Base-by-base conservation (phyloP, 2,797 vertebrate species). In the Paramormyrops hopkinsi region DNA sequence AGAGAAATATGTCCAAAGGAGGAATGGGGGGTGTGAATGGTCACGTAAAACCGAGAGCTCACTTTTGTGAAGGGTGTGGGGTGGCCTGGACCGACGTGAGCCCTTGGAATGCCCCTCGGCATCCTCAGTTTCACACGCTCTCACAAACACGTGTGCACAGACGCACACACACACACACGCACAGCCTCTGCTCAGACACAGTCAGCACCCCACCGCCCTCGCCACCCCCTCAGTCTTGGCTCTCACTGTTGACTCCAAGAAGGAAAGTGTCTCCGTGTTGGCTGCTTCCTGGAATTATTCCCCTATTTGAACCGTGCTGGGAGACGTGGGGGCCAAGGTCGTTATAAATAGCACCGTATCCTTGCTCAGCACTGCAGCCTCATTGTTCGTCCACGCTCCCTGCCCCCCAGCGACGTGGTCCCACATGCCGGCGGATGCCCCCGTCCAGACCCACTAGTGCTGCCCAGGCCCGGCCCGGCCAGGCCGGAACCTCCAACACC, bases 221-320 rank as follows among this genome's bases (percentile, higher is more conserved):
- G 53, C 76, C 56, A 2, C 79, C 53, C 4, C 65, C 82, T 33
- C 84, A 6, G 22, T 88, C 87, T 90, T 89, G 90, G 90, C 59
- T 87, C 59, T 33, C 79, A 59, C 73, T 82, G 87, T 88, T 51
- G 87, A 88, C 88, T 90, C 62, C 22, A 87, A 88, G 88, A 86
- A 90, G 88, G 84, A 90, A 89, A 91, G 88, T 87, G 90, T 92
- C 90, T 91, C 88, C 56, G 89, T 62, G 90, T 87, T 89, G 90
- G 89, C 90, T 87, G 41, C 91, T 92, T 93, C 92, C 92, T 92
- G 89, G 89, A 88, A 92, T 93, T 92, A 91, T 92, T 90, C 88
- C 87, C 69, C 88, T 82, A 37, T 86, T 90, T 90, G 87, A 90
- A 90, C 89, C 53, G 76, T 79, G 85, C 83, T 54, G 89, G 48